Evolutionary conservation across 2,888 invertebrate species (phyloP), one percentile per base, ranked within the genome.

Genomic region (Noctua janthina): DNA sequence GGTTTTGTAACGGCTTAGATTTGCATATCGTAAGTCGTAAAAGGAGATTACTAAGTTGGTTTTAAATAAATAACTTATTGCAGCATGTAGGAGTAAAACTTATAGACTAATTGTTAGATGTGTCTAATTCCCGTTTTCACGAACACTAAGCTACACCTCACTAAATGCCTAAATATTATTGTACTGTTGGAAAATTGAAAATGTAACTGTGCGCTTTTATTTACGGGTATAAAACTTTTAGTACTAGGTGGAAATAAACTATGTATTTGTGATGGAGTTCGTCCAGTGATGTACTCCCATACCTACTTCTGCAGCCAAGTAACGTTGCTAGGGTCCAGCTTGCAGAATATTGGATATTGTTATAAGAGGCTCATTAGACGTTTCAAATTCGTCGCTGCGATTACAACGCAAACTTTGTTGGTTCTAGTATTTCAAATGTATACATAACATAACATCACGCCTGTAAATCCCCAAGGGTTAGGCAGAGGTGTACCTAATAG

Each of bases 1-100:
- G 49, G 17, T 84, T 29, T 73, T 76, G 82, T 69, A 83, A 76
- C 66, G 29, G 15, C 13, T 59, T 35, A 73, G 51, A 54, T 59
- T 68, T 51, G 56, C n/a, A 11, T 17, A 8, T 35, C 2, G 1
- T 64, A 11, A 59, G 39, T 39, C 54, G 39, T 67, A 54, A 72
- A 81, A 56, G 7, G 13, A 23, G 67, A 56, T 29, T 43, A 20
- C 29, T 51, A 54, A 62, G 20, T 59, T 51, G 3, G n/a, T 43
- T 7, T 73, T 3, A 43, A 15, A 43, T 39, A 81, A 11, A 79
- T 29, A 0, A 3, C 13, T 66, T 46, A 13, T 29, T 11, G 23
- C 13, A n/a, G 6, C 13, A 76, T 74, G 7, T 74, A 11, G 23
- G 7, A 17, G 17, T 1, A 35, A 59, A 11, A 46, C 29, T 15